phyloP scores from a whole-genome alignment of 2,113 vertebrate genomes.

The Percopsis transmontana region DNA sequence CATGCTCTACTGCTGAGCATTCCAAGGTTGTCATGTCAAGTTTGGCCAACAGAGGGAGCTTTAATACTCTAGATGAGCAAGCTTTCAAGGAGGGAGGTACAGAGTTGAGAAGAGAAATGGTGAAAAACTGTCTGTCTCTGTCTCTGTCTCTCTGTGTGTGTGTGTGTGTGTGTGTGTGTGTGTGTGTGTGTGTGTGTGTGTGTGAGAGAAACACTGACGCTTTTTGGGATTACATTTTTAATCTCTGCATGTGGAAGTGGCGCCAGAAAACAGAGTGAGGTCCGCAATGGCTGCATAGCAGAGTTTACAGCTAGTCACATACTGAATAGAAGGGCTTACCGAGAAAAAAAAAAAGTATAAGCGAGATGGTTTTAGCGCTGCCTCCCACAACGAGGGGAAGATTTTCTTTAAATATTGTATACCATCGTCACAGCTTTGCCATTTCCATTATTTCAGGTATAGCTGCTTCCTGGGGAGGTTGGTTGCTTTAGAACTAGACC shows the following conservation, averaged over 20 bases:
- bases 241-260: constrained; percentile 46
- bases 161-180: constrained; percentile 1
- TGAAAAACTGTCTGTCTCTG: neutral
- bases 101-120: constrained; percentile 12
- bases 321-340: constrained; percentile 30
- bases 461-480: neutral
- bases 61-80: constrained; percentile 20
- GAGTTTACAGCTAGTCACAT: constrained; percentile 43
- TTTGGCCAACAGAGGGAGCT: constrained; percentile 65
- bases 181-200: neutral
- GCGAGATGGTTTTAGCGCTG: neutral
- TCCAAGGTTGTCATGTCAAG: constrained; percentile 14
- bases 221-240: constrained; percentile 66
- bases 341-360: constrained; percentile 19
- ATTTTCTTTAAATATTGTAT: constrained; percentile 10
- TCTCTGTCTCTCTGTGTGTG: neutral
- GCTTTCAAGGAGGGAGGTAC: neutral
- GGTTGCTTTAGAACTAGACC: neutral
- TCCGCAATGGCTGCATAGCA: constrained; percentile 32
- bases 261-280: constrained; percentile 41
- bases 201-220: constrained; percentile 48
- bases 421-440: neutral
- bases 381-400: neutral
- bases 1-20: neutral
- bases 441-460: neutral